Base-by-base conservation (phyloP, 2,113 vertebrate species). In the Vanacampus margaritifer region DNA sequence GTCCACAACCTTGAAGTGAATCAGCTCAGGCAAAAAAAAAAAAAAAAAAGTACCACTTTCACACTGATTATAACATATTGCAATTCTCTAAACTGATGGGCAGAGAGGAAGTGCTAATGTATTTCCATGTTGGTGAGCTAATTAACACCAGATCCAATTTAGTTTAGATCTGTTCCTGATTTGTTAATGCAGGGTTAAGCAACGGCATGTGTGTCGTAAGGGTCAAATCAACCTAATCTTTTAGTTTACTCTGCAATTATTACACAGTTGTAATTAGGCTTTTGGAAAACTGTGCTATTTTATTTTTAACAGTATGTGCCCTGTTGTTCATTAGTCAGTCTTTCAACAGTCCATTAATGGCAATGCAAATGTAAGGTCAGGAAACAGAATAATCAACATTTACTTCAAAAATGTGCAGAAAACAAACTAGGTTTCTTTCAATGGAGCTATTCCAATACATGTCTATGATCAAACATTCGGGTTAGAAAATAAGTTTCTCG, bases 21-120 rank as follows among this genome's bases (percentile, higher is more conserved):
- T 86, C 62, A 37, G 41, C 65, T 75, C 62, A 66, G 64, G 67
- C 75, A 67, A 60, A 57, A 57, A 14, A 57, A 71, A 79, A 79
- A 71, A 81, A 76, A 87, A 88, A 90, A 74, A 79, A 62, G 68
- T 79, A 63, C 79, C 60, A 53, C 14, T 43, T 76, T 57, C 60
- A 75, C 77, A 45, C 76, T 86, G 84, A 89, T 89, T 86, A 79
- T 62, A 81, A 88, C 77, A 81, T 83, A 89, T 79, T 74, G 80
- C 71, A 66, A 83, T 83, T 85, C 77, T 84, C 68, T 66, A 62
- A 45, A 68, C 58, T 77, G 80, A 82, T 76, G 79, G 73, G 46
- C 51, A 51, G 50, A 73, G 68, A 82, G 81, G 82, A 89, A 89
- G 74, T 79, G 72, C 66, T 85, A 78, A 87, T 80, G 81, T 79